These are phyloP conservation scores for Clusia tigrina DNA, from an alignment of 2,888 invertebrate genomes.

Conservation along the genomic window DNA sequence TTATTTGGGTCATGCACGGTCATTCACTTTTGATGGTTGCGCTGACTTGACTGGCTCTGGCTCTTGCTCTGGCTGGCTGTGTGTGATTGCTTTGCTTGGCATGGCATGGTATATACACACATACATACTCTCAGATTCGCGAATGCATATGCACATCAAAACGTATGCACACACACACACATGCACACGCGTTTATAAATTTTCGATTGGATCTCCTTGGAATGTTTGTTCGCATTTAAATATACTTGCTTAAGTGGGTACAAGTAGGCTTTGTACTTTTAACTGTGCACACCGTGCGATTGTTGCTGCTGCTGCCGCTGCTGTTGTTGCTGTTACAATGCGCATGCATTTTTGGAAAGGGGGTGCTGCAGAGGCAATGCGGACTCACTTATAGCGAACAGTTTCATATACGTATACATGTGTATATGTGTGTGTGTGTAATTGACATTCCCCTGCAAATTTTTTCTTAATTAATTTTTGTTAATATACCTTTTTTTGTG, in stretches of 20 bases:
- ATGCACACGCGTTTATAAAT: not conserved
- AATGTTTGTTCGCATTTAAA: constrained; percentile 25
- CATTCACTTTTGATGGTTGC: constrained; percentile 60
- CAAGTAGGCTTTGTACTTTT: not conserved
- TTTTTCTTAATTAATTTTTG: too few relatives aligned
- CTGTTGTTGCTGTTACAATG: constrained; percentile 3
- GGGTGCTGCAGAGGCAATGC: too few relatives aligned
- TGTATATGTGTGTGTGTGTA: too few relatives aligned
- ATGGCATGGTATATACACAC: constrained; percentile 13
- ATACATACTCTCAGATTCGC: constrained; percentile 14
- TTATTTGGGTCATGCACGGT: constrained; percentile 75
- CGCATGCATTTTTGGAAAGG: too few relatives aligned
- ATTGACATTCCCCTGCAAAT: too few relatives aligned
- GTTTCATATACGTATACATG: too few relatives aligned
- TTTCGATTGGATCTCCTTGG: constrained; percentile 27
- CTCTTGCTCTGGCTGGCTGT: constrained; percentile 25
- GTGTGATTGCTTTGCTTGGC: too few relatives aligned
- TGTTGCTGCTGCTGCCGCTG: constrained; percentile 14
- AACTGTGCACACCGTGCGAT: not conserved
- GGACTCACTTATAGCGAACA: too few relatives aligned
- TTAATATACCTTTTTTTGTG: too few relatives aligned
- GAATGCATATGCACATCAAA: too few relatives aligned
- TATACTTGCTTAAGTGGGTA: constrained; percentile 17
- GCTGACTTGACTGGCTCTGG: constrained; percentile 26
- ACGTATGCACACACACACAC: not conserved